phyloP scores from a whole-genome alignment of 2,113 vertebrate species.

The Hippopotamus amphibius region DNA sequence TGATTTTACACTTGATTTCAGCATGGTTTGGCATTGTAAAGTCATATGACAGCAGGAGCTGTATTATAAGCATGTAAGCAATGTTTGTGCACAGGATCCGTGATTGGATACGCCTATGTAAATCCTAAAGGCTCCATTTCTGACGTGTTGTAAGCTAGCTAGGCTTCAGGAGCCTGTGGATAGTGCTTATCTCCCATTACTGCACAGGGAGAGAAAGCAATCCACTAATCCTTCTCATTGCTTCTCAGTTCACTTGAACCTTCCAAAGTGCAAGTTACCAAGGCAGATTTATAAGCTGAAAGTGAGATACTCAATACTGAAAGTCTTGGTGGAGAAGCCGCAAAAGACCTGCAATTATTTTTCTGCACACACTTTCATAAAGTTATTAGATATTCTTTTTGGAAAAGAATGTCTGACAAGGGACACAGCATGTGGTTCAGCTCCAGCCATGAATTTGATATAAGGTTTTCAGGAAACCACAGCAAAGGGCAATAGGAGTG shows the following conservation, averaged over 20 bases:
- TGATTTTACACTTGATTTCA: neutral
- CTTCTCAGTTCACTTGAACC: constrained; percentile 70
- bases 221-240: constrained; percentile 53
- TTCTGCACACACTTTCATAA: constrained; percentile 74
- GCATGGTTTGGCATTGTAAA: neutral
- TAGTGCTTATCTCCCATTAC: constrained; percentile 19
- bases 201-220: neutral
- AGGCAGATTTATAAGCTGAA: constrained; percentile 78
- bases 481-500: constrained; percentile 60
- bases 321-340: constrained; percentile 73
- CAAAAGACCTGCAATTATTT: constrained; percentile 75
- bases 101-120: neutral
- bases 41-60: neutral
- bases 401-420: constrained; percentile 79
- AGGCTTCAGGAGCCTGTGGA: neutral
- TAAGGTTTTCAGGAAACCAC: constrained; percentile 71
- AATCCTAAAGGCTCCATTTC: constrained; percentile 40
- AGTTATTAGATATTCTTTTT: constrained; percentile 81
- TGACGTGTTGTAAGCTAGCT: neutral
- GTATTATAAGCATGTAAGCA: neutral
- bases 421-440: constrained; percentile 73
- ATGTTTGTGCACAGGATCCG: neutral
- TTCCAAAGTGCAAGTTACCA: constrained; percentile 71
- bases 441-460: constrained; percentile 78
- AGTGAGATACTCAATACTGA: constrained; percentile 75